Evolutionary conservation across 1,140 invertebrate genomes (phyloP), one percentile per base, ranked within the genome.

Genomic region (Heliconius eleuchia): DNA sequence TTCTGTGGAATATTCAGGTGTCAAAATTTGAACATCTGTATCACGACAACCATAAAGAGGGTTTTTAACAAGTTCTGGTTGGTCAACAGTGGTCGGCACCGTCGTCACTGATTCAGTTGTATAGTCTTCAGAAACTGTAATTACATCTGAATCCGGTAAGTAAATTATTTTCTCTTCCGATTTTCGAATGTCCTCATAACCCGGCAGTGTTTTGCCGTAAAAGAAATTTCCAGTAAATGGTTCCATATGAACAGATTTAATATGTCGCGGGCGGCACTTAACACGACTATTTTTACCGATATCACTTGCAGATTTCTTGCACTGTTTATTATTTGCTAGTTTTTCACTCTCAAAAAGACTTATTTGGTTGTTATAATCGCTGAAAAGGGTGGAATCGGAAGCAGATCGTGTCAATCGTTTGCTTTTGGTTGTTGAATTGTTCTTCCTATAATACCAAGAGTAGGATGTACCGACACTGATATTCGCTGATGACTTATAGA

Each of bases 381-480:
- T 95, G 84, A 95, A 95, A n/a, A 95, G 87, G 16, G 94, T 95
- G 1, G 94, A 95, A 74, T 94, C 94, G 1, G 94, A 95, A 6
- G 89, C 87, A 18, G 92, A 79, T 81, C 94, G 87, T 13, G 82
- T 82, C 1, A 95, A 80, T 2, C 78, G 82, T 78, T 89, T 93
- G 79, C 91, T 90, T 80, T 89, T 90, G 19, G 84, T 81, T n/a
- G 87, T 88, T 23, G 87, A 84, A 82, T 89, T 91, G 74, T 94
- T 91, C 83, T 94, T 94, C 85, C 87, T 92, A 85, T 95, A 95
- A 79, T 95, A 92, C 94, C 94, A 95, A 34, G 94, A 95, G 72
- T 94, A 94, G 18, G 94, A 95, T 23, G 94, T 94, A 39, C 91
- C 93, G 75, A 94, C 85, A 82, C 91, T 94, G 80, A 94, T 87